These are phyloP conservation scores for Papilio helenus DNA, from an alignment of 1,140 invertebrate species.

Conservation along the genomic window DNA sequence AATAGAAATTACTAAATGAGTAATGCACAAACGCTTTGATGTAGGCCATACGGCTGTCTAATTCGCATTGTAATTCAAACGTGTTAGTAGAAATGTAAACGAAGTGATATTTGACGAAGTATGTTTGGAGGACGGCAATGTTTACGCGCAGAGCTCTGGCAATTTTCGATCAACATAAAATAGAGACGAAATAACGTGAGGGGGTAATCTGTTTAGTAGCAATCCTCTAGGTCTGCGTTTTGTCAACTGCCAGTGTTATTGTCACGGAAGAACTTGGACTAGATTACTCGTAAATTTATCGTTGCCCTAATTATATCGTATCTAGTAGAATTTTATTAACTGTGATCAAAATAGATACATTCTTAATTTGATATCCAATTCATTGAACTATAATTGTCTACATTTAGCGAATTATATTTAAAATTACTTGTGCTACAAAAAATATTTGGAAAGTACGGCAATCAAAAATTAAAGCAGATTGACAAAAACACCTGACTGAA, in stretches of 20 bases:
- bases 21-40: neutral
- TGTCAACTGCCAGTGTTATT: slow-evolving; percentile 35
- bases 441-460: slow-evolving; percentile 24
- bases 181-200: neutral
- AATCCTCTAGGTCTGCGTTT: neutral
- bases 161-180: slow-evolving; percentile 42
- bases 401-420: neutral
- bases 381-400: neutral
- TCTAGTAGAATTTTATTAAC: no score
- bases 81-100: slow-evolving; percentile 2
- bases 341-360: no score
- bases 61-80: slow-evolving; percentile 4
- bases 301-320: neutral
- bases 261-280: slow-evolving; percentile 7
- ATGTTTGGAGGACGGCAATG: slow-evolving; percentile 34
- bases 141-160: slow-evolving; percentile 38
- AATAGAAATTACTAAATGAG: neutral
- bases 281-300: neutral
- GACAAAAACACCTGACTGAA: slow-evolving; percentile 28
- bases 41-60: neutral
- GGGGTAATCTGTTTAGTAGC: slow-evolving; percentile 5
- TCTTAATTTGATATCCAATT: neutral
- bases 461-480: slow-evolving; percentile 24
- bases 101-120: slow-evolving; percentile 27
- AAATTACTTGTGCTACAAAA: neutral